Evolutionary conservation across 2,888 invertebrate species (phyloP).

Genomic region (Aporophyla lueneburgensis): DNA sequence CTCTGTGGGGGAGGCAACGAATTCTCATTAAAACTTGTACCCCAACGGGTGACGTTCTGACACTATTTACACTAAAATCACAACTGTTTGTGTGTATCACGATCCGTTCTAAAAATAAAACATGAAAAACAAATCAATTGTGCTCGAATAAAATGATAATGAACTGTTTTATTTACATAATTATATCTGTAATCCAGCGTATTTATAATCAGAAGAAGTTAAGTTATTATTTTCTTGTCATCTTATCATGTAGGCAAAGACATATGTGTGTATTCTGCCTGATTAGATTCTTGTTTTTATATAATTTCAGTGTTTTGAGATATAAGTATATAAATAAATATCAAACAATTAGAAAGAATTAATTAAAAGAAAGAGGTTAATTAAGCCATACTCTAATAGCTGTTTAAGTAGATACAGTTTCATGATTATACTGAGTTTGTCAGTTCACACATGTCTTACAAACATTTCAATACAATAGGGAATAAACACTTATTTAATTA

Average conservation of each 20-base stretch:
- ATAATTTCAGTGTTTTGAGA: neutral
- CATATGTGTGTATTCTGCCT: constrained; percentile 52
- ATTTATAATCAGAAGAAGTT: constrained; percentile 29
- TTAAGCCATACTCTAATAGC: constrained; percentile 15
- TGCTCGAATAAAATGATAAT: constrained; percentile 34
- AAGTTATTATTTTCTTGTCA: constrained; percentile 51
- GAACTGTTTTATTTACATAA: constrained; percentile 61
- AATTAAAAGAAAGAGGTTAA: constrained; percentile 31
- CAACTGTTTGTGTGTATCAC: constrained; percentile 51
- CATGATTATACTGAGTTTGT: constrained; percentile 2
- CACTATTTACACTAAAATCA: constrained; percentile 55
- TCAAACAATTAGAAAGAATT: constrained; percentile 11
- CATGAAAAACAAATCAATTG: constrained; percentile 55
- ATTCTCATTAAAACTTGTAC: constrained; percentile 51
- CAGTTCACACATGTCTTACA: constrained; percentile 10
- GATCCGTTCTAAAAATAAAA: constrained; percentile 57
- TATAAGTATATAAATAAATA: constrained; percentile 9
- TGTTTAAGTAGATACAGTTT: constrained; percentile 21
- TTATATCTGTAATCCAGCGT: constrained; percentile 30
- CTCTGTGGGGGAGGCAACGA: constrained; percentile 64
- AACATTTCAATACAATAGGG: constrained; percentile 1
- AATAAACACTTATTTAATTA: neutral
- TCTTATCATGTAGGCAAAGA: constrained; percentile 51
- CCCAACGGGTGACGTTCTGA: constrained; percentile 62
- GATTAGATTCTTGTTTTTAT: constrained; percentile 32